Conservation (phyloP, 2,888 invertebrate species). For the Luperina nickerlii region DNA sequence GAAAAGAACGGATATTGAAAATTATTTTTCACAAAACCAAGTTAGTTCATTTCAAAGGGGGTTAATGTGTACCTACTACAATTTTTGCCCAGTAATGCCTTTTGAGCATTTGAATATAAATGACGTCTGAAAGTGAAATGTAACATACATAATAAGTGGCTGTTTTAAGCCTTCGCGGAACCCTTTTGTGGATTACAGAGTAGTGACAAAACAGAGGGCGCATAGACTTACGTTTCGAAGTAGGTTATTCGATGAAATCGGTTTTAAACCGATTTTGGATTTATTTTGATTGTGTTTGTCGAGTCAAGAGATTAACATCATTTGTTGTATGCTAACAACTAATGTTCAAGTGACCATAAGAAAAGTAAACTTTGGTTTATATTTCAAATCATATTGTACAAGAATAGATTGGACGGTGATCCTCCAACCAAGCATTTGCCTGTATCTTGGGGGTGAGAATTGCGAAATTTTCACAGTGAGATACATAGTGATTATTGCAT, state of each 20-base stretch:
- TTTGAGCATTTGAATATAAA: conserved; percentile 91
- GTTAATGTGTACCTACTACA: conserved; percentile 80
- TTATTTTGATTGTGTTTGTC: background rate
- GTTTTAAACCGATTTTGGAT: conserved; percentile 2
- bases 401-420: background rate
- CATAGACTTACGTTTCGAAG: conserved; percentile 13
- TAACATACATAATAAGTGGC: conserved; percentile 91
- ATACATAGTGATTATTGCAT: background rate
- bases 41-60: conserved; percentile 88
- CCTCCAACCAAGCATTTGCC: background rate
- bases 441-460: background rate
- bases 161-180: conserved; percentile 90
- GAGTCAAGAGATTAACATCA: background rate
- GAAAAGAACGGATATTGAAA: conserved; percentile 67
- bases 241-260: background rate
- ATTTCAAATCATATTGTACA: background rate
- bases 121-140: conserved; percentile 91
- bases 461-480: background rate
- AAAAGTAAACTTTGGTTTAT: background rate
- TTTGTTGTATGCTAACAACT: background rate
- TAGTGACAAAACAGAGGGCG: conserved; percentile 65
- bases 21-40: conserved; percentile 82
- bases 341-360: too few species aligned
- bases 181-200: conserved; percentile 89
- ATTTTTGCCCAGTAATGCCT: conserved; percentile 90